phyloP scores from a whole-genome alignment of 2,888 invertebrate species.

The Acanthoscelides obtectus region DNA sequence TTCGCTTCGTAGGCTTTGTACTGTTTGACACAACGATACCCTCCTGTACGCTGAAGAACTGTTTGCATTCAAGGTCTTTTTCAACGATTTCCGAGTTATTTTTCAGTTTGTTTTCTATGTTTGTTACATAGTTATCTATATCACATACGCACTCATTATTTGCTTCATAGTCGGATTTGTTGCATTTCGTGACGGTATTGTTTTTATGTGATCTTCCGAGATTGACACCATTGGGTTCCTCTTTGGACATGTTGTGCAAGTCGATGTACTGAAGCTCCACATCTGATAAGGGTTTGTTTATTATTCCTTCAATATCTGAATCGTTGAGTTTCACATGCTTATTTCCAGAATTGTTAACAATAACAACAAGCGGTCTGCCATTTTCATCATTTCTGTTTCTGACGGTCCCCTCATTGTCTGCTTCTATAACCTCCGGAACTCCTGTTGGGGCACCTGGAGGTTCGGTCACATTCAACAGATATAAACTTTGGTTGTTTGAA shows the following conservation, averaged over 20 bases:
- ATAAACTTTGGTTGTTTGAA: neutral
- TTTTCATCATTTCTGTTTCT: neutral
- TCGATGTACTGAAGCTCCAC: constrained; percentile 24
- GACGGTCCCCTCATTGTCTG: neutral
- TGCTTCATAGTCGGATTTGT: constrained; percentile 27
- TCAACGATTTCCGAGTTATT: constrained; percentile 11
- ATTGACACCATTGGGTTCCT: neutral
- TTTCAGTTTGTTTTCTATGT: constrained; percentile 14
- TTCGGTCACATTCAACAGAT: neutral
- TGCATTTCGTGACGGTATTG: constrained; percentile 18
- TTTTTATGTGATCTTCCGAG: neutral
- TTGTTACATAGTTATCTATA: constrained; percentile 24
- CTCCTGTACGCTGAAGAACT: constrained; percentile 21
- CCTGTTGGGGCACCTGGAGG: neutral
- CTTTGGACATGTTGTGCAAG: constrained; percentile 13
- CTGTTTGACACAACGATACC: constrained; percentile 29
- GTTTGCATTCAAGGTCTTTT: constrained; percentile 19
- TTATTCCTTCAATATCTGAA: constrained; percentile 20
- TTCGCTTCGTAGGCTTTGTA: constrained; percentile 23
- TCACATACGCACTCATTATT: constrained; percentile 33
- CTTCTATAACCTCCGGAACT: neutral
- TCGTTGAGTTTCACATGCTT: constrained; percentile 23
- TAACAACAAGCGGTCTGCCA: constrained; percentile 19
- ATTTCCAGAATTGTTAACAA: constrained; percentile 23
- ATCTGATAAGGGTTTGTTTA: constrained; percentile 19